Conservation (phyloP, 1,140 invertebrate species). For the Drosophila persimilis region DNA sequence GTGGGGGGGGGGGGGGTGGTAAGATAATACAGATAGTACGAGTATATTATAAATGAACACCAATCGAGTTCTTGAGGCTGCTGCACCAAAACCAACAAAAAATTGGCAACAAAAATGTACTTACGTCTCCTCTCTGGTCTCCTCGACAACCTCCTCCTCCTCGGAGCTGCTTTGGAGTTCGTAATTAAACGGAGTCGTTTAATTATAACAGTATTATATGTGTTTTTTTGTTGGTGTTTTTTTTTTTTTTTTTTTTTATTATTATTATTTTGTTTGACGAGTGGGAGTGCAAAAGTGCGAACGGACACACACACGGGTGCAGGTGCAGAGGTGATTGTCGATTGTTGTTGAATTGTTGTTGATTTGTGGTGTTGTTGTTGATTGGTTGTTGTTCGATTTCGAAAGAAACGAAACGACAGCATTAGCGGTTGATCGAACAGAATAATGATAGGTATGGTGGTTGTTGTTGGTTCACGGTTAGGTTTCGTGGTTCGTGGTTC, state of each 20-base stretch:
- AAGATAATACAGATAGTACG: not conserved
- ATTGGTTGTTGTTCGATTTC: conserved; percentile 49
- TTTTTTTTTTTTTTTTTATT: conserved; percentile 21
- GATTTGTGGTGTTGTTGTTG: conserved; percentile 55
- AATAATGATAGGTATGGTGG: conserved; percentile 27
- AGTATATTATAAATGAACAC: conserved; percentile 52
- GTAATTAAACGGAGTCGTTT: conserved; percentile 59
- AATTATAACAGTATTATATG: conserved; percentile 1
- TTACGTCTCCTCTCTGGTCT: conserved; percentile 87
- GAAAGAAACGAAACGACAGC: conserved; percentile 74
- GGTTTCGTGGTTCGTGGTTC: conserved; percentile 1
- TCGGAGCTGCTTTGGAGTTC: conserved; percentile 84
- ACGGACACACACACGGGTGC: conserved; percentile 27
- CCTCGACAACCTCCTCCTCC: conserved; percentile 87
- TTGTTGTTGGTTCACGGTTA: not conserved
- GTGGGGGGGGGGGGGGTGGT: no score
- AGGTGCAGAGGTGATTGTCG: conserved; percentile 40
- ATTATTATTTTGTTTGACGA: conserved; percentile 22
- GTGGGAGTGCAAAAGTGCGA: conserved; percentile 59
- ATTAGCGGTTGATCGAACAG: conserved; percentile 71
- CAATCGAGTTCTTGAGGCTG: conserved; percentile 60
- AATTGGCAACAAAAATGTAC: conserved; percentile 82
- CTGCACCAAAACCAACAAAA: conserved; percentile 56
- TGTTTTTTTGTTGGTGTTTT: conserved; percentile 21
- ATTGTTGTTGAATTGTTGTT: conserved; percentile 58